Conservation (phyloP, 2,113 vertebrate genomes). For the Hypanus sabinus region DNA sequence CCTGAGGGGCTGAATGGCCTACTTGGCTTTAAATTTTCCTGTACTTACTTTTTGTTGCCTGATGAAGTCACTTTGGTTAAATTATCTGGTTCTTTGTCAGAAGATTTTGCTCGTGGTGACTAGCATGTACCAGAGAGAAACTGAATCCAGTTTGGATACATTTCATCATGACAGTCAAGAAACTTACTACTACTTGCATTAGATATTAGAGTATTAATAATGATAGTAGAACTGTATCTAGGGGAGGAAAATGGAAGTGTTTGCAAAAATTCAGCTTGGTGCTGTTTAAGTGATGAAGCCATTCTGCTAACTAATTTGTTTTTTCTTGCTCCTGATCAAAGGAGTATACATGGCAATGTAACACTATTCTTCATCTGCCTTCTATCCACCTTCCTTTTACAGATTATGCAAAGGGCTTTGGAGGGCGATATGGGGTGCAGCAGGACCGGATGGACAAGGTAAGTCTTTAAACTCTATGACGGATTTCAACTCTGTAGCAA, state of each 20-base stretch:
- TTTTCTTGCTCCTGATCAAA: too few species aligned
- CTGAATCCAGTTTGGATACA: too few species aligned
- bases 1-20: not conserved
- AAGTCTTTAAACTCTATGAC: conserved; percentile 37
- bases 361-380: not conserved
- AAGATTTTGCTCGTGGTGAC: too few species aligned
- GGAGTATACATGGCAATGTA: not conserved
- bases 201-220: too few species aligned
- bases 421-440: conserved; percentile 81
- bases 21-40: not conserved
- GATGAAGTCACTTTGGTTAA: not conserved
- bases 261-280: too few species aligned
- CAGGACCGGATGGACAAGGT: conserved; percentile 88
- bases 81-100: not conserved
- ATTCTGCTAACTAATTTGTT: not conserved
- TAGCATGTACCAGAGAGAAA: not conserved
- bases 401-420: conserved; percentile 91
- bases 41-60: not conserved
- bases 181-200: too few species aligned
- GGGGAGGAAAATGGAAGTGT: too few species aligned
- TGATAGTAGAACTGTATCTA: too few species aligned
- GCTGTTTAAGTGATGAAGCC: too few species aligned
- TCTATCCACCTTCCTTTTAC: not conserved
- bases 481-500: not conserved
- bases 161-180: too few species aligned